Evolutionary conservation across 2,888 invertebrate species (phyloP).

Genomic region (Pyrgus malvae): DNA sequence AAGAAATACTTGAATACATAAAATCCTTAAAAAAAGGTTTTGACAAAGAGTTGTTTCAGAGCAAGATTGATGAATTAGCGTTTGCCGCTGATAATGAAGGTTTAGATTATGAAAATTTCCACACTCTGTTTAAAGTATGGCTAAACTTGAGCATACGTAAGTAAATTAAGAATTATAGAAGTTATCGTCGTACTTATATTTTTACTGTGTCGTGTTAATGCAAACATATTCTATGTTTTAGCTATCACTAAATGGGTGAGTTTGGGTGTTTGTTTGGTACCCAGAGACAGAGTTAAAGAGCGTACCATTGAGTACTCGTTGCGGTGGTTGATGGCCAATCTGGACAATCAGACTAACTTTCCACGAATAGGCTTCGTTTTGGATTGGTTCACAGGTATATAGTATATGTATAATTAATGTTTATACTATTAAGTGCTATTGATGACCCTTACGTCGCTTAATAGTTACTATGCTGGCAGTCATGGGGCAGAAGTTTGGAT

Average conservation of each 20-base stretch:
- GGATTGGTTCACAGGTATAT: conserved; percentile 74
- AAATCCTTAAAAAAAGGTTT: conserved; percentile 69
- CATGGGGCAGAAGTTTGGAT: no score
- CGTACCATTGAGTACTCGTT: conserved; percentile 63
- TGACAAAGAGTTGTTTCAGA: conserved; percentile 69
- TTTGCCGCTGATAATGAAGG: conserved; percentile 57
- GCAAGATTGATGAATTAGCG: conserved; percentile 63
- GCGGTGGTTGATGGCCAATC: conserved; percentile 66
- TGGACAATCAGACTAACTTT: conserved; percentile 49
- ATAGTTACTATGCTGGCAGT: no score
- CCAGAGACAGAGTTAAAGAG: conserved; percentile 55
- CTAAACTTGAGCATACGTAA: conserved; percentile 73
- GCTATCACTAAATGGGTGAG: conserved; percentile 70
- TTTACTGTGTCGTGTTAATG: no score
- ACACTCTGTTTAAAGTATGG: conserved; percentile 72
- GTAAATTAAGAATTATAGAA: conserved; percentile 36
- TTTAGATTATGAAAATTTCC: conserved; percentile 63
- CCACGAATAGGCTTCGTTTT: conserved; percentile 62
- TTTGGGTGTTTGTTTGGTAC: conserved; percentile 66
- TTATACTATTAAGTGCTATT: no score
- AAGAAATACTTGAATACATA: conserved; percentile 69
- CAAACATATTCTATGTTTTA: no score
- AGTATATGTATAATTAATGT: no score
- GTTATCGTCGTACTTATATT: no score
- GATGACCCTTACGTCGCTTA: no score